Evolutionary conservation across 1,140 invertebrate genomes (phyloP).

Genomic region (Thrips palmi): DNA sequence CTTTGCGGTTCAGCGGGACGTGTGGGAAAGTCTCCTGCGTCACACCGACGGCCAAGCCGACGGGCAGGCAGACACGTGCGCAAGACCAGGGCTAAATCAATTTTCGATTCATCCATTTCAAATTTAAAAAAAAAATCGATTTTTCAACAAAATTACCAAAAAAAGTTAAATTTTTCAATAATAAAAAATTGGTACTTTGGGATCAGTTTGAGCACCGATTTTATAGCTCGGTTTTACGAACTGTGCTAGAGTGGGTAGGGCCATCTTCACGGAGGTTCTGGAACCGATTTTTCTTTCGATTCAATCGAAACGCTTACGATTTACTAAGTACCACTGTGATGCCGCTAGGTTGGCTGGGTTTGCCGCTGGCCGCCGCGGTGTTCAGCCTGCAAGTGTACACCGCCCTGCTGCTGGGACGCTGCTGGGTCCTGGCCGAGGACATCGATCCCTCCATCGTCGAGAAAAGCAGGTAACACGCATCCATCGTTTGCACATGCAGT

Average conservation of each 20-base stretch:
- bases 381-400: constrained; percentile 56
- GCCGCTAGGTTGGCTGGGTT: constrained; percentile 47
- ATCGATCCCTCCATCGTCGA: constrained; percentile 41
- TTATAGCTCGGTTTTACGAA: neutral
- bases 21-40: too few species aligned
- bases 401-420: constrained; percentile 45
- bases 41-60: too few species aligned
- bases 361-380: constrained; percentile 43
- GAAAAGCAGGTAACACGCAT: constrained; percentile 43
- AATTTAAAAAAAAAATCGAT: too few species aligned
- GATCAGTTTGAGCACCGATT: neutral
- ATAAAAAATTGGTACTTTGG: neutral
- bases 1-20: too few species aligned
- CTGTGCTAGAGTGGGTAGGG: too few species aligned
- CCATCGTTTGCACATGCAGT: neutral
- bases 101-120: too few species aligned
- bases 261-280: neutral
- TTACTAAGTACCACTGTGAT: too few species aligned
- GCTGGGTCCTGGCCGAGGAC: constrained; percentile 49
- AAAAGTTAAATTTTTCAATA: constrained; percentile 1
- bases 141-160: neutral
- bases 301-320: neutral
- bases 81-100: too few species aligned
- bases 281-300: neutral
- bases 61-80: too few species aligned